Base-by-base conservation (phyloP, 30 jellyfish, hydroid and myxozoan species). In the Turritopsis dohrnii region DNA sequence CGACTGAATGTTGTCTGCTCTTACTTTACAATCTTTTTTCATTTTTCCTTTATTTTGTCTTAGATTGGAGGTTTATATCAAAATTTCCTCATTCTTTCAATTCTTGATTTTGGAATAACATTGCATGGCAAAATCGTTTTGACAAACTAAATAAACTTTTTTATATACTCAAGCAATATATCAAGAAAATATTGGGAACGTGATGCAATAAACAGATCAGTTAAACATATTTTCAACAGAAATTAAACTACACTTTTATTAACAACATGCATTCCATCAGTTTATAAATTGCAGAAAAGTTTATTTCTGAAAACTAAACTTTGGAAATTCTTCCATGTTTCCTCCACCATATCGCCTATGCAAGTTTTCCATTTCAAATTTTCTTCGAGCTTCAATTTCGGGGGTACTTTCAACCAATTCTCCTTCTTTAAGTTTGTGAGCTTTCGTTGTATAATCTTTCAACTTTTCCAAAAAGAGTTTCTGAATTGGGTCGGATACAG, bases 291-390 rank as follows among this genome's bases (percentile, higher is more conserved):
- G 5, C 60, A 22, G 52, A 5, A 21, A 29, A 74, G 53, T 53
- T 72, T 75, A 84, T 75, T 84, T 74, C 52, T 84, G 83, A 74
- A 91, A 91, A 88, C 95, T 88, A 75, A 91, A 91, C 66, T 87
- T 91, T 65, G 97, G 97, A 30, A 91, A 83, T 41, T 86, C 96
- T 75, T 83, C 96, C 85, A 91, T 24, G 89, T 86, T 84, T 0
- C 96, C 97, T 4, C 89, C 87, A 21, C 97, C 97, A 77, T 82
- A 91, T 27, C 97, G 72, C 52, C 97, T 65, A 81, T 80, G 84
- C 88, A 91, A 41, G 28, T 87, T 87, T 20, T 91, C 94, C 52
- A 54, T 81, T 66, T 87, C 97, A 28, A 88, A 79, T 41, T 72
- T 29, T 84, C 91, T 72, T 73, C 84, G 71, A 73, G 65, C 84